Base-by-base conservation (phyloP, 2,797 vertebrate species). In the Capromys pilorides region DNA sequence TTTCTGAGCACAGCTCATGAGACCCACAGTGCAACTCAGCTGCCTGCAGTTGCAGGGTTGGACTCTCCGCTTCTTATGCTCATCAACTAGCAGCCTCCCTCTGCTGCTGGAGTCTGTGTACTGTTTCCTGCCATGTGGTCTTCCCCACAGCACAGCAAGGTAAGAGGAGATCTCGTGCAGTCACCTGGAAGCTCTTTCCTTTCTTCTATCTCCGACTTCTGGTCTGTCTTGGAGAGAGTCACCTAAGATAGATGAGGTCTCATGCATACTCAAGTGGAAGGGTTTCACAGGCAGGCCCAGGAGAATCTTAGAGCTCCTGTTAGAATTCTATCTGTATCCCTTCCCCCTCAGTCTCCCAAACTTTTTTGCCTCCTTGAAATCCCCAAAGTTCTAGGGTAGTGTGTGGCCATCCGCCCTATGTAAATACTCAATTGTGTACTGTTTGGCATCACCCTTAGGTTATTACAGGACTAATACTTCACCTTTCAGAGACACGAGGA, bases 281-380 rank as follows among this genome's bases (percentile, higher is more conserved):
- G 36, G 28, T 73, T 86, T 51, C 26, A 57, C 0, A 84, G 71
- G 2, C 22, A 61, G 3, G 28, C 5, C 19, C 16, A 41, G 16
- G 45, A 36, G 64, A 81, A 49, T 73, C 21, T 14, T 57, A n/a
- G 45, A 12, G 28, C 4, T 10, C 9, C 6, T 64, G 7, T 81
- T 78, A 59, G 49, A 92, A 88, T 51, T 92, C 82, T 39, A 18
- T 75, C 13, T 64, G 24, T 1, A 64, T 18, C 45, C 24, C 16
- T 31, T 93, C n/a, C 6, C 24, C 11, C 16, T 89, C 61, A 49
- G 12, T 80, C 49, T 14, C n/a, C 21, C 81, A 82, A 61, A 86
- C 2, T 71, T 78, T 67, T 93, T 94, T 18, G 77, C 41, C 22
- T 93, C 85, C 33, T 61, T 77, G 62, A 91, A 91, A 94, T 79